Evolutionary conservation across 2,797 vertebrate genomes (phyloP).

Genomic region (Miichthys miiuy): DNA sequence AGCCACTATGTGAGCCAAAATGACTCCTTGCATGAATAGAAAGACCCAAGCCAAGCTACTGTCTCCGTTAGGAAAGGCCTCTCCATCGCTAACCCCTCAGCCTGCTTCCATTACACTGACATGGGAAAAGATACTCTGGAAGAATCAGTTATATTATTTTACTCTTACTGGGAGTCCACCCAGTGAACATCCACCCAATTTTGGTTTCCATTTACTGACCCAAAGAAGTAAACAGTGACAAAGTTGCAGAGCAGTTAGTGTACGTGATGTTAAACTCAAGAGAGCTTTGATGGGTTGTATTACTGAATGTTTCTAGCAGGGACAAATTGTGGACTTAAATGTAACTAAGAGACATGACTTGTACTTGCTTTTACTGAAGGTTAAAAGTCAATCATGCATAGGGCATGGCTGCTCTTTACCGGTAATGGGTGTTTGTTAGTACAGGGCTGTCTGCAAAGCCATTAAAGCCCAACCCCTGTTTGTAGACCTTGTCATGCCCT

Average conservation of each 20-base stretch:
- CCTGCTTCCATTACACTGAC: conserved; percentile 50
- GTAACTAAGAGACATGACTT: conserved; percentile 29
- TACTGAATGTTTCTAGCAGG: not conserved
- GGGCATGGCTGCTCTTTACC: conserved; percentile 55
- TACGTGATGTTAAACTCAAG: not conserved
- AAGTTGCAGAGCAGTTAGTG: conserved; percentile 12
- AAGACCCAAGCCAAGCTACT: conserved; percentile 46
- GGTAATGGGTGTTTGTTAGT: conserved; percentile 69
- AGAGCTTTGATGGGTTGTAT: not conserved
- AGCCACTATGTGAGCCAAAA: conserved; percentile 26
- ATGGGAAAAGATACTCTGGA: conserved; percentile 46
- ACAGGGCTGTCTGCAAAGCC: conserved; percentile 72
- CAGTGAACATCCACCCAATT: conserved; percentile 20
- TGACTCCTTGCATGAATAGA: conserved; percentile 43
- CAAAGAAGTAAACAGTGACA: conserved; percentile 24
- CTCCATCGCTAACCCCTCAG: conserved; percentile 31
- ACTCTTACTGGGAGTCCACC: conserved; percentile 32
- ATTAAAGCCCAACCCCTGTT: conserved; percentile 66
- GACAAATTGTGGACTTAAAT: conserved; percentile 13
- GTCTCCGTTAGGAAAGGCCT: conserved; percentile 37
- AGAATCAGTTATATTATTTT: conserved; percentile 33
- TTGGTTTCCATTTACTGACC: conserved; percentile 26
- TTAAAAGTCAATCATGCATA: conserved; percentile 71
- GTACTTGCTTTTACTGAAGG: conserved; percentile 50
- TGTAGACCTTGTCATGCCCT: conserved; percentile 70